A percentile compares a stretch with the other conserved stretches of the same genome.
These are phyloP conservation scores for Podarcis siculus DNA, from an alignment of 2,797 vertebrate genomes.

Conservation along the genomic window DNA sequence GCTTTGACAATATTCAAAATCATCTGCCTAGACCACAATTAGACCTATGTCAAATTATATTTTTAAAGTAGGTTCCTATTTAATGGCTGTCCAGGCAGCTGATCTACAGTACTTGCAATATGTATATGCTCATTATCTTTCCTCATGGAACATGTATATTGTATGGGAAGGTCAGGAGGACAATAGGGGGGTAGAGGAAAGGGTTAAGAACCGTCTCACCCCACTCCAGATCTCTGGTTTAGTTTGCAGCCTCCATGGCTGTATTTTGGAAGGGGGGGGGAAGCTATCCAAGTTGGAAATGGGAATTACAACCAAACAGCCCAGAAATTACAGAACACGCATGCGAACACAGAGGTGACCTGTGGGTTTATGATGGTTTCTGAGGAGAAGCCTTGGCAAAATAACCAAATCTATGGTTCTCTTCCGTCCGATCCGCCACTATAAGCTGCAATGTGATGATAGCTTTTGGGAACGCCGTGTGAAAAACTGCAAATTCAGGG, in stretches of 20 bases:
- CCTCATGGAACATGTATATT: neutral
- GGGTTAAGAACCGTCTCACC: neutral
- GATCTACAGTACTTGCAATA: too few species aligned
- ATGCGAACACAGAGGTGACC: too few species aligned
- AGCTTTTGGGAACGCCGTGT: neutral
- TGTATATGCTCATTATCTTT: neutral
- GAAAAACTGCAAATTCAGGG: too few species aligned
- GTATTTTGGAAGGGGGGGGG: neutral
- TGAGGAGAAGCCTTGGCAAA: too few species aligned
- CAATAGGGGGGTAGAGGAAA: neutral
- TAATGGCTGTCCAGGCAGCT: too few species aligned
- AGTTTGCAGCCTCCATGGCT: neutral
- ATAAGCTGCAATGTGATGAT: neutral
- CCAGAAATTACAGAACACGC: too few species aligned
- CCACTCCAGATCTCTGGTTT: neutral
- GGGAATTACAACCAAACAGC: too few species aligned
- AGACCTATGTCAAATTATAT: neutral
- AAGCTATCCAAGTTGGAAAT: too few species aligned
- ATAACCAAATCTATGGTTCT: too few species aligned
- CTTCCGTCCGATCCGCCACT: too few species aligned
- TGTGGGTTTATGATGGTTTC: too few species aligned
- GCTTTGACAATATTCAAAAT: neutral
- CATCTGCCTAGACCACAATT: constrained; percentile 10
- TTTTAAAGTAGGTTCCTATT: too few species aligned
- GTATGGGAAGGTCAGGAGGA: neutral